Evolutionary conservation across 2,797 vertebrate genomes (phyloP).

Genomic region (Scarus forsteni): DNA sequence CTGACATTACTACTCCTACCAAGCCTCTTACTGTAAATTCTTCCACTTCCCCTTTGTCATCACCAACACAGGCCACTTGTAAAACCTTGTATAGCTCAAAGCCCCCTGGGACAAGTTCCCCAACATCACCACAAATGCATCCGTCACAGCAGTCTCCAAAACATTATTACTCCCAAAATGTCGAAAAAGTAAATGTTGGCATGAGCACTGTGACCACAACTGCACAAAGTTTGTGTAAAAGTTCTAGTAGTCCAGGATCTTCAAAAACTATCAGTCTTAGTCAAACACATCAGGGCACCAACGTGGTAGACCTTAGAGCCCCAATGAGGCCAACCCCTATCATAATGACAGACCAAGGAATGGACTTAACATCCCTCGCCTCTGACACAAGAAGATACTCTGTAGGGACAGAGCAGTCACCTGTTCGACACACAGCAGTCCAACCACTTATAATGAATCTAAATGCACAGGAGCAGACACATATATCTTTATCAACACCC

Average conservation of each 20-base stretch:
- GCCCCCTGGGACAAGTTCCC: conserved; percentile 78
- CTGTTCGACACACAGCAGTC: conserved; percentile 90
- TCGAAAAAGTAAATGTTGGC: conserved; percentile 83
- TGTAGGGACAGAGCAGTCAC: conserved; percentile 89
- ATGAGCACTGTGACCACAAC: conserved; percentile 80
- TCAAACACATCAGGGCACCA: conserved; percentile 84
- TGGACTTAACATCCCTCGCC: conserved; percentile 97
- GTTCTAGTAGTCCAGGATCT: conserved; percentile 89
- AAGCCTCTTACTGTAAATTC: conserved; percentile 90
- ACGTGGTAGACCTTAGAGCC: conserved; percentile 92
- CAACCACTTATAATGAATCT: conserved; percentile 98
- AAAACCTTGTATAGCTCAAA: conserved; percentile 88
- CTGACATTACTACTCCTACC: conserved; percentile 88
- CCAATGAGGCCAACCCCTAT: conserved; percentile 92
- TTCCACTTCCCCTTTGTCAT: conserved; percentile 91
- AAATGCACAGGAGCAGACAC: conserved; percentile 94
- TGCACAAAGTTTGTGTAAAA: conserved; percentile 89
- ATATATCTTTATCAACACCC: conserved; percentile 88
- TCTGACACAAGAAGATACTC: conserved; percentile 94
- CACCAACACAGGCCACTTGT: conserved; percentile 88
- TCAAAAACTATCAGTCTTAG: conserved; percentile 88
- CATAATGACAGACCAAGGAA: conserved; percentile 98
- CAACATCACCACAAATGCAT: conserved; percentile 83
- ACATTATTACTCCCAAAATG: conserved; percentile 80
- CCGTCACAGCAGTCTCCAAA: conserved; percentile 83